Base-by-base conservation (phyloP, 92 coral and sea anemone species). In the Parazoanthus swiftii region DNA sequence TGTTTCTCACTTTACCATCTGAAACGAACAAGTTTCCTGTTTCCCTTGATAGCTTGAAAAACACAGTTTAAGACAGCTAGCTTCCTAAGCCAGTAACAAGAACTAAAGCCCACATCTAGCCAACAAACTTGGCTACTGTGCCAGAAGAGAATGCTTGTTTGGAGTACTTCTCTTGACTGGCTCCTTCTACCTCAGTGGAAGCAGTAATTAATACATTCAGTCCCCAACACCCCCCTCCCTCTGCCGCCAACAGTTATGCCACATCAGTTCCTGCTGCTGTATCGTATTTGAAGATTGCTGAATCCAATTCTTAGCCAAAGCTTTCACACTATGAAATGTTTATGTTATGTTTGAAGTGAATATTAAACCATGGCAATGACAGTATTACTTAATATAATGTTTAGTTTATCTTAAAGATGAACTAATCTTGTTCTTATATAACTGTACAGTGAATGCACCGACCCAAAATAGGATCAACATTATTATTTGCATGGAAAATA, bases 401-500 rank as follows among this genome's bases (percentile, higher is more conserved):
- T 16, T 14, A 8, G 11, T 29, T 81, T 36, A 42, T 38, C 73
- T 25, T 20, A 23, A 82, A 42, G 58, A 82, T 48, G 8, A 58
- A 21, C 11, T 66, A 39, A 3, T 5, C 74, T 44, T 16, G 3
- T 79, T 39, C 39, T 65, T 79, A 10, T 58, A 37, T n/a, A 44
- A 68, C 78, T 83, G 86, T 83, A 83, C 86, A 66, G 8, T 20
- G 44, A 70, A 70, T 23, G 79, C 87, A 71, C 43, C 18, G 79
- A 71, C 67, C 79, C 39, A 68, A 43, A 44, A 5, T 3, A 74
- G 39, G 87, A 74, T 71, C 66, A 1, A 48, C 66, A 48, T 46
- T 46, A 84, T 50, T 70, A 48, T 84, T 84, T 70, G 87, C 66
- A 84, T 71, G 63, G 48, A 71, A 84, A 84, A 84, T 84, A 84